These are phyloP conservation scores for Diploscapter pachys DNA, from an alignment of 1,140 invertebrate species.

Conservation along the genomic window DNA sequence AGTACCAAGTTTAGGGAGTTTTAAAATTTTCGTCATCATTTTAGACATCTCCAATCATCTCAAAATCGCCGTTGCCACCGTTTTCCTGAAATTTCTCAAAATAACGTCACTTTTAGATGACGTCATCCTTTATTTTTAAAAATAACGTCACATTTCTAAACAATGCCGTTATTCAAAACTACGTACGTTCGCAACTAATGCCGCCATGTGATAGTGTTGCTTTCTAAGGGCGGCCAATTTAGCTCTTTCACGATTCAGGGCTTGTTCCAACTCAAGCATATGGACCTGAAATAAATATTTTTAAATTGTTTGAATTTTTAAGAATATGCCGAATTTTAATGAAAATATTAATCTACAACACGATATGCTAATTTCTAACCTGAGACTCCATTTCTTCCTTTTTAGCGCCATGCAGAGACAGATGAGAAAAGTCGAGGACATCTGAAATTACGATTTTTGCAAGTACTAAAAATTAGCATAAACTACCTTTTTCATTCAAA, in stretches of 20 bases:
- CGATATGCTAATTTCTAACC: constrained; percentile 52
- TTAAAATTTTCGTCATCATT: no score
- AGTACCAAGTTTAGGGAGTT: no score
- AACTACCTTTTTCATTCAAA: constrained; percentile 76
- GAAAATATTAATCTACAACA: no score
- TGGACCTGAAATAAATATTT: neutral
- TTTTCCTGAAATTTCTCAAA: no score
- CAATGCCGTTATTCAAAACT: neutral
- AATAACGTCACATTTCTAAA: no score
- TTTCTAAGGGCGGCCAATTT: constrained; percentile 77
- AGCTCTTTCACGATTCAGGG: constrained; percentile 79
- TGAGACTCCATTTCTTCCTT: constrained; percentile 86
- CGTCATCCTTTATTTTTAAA: no score
- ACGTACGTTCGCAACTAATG: constrained; percentile 64
- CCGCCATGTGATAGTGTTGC: constrained; percentile 85
- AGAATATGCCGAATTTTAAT: no score
- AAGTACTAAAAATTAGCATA: constrained; percentile 13
- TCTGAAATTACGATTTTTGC: constrained; percentile 66
- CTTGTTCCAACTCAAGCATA: constrained; percentile 84
- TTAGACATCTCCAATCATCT: no score
- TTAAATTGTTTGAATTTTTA: neutral
- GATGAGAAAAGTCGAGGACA: constrained; percentile 79
- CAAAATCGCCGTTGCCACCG: no score
- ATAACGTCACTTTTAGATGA: no score
- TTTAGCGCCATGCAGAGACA: constrained; percentile 89